phyloP scores from a whole-genome alignment of 2,113 vertebrate genomes.

The Hepsetus odoe region DNA sequence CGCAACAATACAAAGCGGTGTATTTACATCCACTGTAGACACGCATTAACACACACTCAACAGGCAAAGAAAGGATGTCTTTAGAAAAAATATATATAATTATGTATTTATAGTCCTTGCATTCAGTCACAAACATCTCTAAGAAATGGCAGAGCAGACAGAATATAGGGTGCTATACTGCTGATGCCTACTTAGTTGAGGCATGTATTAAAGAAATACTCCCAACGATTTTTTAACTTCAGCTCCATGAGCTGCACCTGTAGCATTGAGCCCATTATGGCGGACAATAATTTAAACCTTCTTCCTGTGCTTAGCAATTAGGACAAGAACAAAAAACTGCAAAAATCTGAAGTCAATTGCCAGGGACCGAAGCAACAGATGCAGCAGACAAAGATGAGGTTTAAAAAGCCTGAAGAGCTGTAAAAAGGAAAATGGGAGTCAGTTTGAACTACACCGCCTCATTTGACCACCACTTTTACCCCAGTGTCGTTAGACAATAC shows the following conservation, averaged over 20 bases:
- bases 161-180: not conserved
- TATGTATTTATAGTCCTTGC: slow-evolving; percentile 13
- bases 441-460: not conserved
- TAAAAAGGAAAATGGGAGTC: not conserved
- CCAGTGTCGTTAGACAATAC: not conserved
- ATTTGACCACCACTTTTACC: not conserved
- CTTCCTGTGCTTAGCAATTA: too few species aligned
- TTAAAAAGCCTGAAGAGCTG: not conserved
- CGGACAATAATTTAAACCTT: not conserved
- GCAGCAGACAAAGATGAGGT: too few species aligned
- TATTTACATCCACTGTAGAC: slow-evolving; percentile 66
- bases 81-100: slow-evolving; percentile 62
- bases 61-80: slow-evolving; percentile 54
- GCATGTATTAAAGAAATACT: not conserved
- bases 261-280: too few species aligned
- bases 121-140: not conserved
- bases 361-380: too few species aligned
- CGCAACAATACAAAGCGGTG: slow-evolving; percentile 70
- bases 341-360: too few species aligned
- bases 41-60: slow-evolving; percentile 46
- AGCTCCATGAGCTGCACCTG: not conserved
- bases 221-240: not conserved
- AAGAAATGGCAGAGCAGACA: slow-evolving; percentile 11
- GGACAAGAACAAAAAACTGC: too few species aligned
- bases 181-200: not conserved